Conservation (phyloP, 2,888 invertebrate genomes). For the Cancer borealis region DNA sequence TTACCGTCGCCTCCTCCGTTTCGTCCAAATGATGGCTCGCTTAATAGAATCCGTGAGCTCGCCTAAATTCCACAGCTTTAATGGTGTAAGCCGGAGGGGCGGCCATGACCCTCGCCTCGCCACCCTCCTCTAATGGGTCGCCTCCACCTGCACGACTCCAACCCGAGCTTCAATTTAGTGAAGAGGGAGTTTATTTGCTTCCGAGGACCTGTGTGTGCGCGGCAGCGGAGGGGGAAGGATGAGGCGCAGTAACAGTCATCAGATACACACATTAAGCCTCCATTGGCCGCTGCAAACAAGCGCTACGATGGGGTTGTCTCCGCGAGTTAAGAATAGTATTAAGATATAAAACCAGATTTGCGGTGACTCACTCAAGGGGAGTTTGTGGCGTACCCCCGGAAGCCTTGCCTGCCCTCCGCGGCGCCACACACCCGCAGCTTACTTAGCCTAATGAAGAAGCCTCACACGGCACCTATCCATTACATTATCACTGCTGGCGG, state of each 20-base stretch:
- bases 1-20: slow-evolving; percentile 41
- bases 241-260: background rate
- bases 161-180: slow-evolving; percentile 20
- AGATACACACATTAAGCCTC: background rate
- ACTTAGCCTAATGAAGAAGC: slow-evolving; percentile 41
- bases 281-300: background rate
- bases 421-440: background rate
- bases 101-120: slow-evolving; percentile 26
- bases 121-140: slow-evolving; percentile 43
- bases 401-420: background rate
- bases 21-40: slow-evolving; percentile 35
- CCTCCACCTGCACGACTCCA: slow-evolving; percentile 33
- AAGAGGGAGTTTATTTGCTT: slow-evolving; percentile 37
- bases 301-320: background rate
- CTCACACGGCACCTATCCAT: slow-evolving; percentile 35
- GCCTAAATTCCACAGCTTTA: slow-evolving; percentile 35
- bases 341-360: background rate
- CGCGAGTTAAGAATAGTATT: background rate
- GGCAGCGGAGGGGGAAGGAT: background rate
- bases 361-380: background rate
- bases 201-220: slow-evolving; percentile 7
- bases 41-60: slow-evolving; percentile 41
- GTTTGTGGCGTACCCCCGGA: background rate
- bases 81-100: slow-evolving; percentile 38
- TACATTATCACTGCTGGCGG: slow-evolving; percentile 31